Percentiles rank a stretch among this genome's conserved stretches.
These are phyloP conservation scores for Diorhabda carinulata DNA, from an alignment of 1,140 invertebrate genomes.

Conservation along the genomic window DNA sequence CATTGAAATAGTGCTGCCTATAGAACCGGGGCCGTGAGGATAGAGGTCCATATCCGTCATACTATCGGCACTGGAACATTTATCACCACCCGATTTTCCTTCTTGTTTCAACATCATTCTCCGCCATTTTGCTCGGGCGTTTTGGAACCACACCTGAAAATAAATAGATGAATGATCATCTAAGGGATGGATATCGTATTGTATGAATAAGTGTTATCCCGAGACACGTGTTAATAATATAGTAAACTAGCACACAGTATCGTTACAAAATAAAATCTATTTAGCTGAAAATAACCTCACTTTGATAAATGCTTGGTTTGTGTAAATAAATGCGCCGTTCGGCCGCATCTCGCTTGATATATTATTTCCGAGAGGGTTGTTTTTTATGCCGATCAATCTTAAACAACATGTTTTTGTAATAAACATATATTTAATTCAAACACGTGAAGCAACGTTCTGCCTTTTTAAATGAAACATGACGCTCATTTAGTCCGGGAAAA, in stretches of 20 bases:
- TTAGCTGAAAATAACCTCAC: conserved; percentile 21
- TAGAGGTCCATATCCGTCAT: conserved; percentile 47
- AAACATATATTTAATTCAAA: conserved; percentile 26
- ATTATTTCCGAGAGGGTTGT: conserved; percentile 36
- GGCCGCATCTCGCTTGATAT: conserved; percentile 31
- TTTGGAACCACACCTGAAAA: conserved; percentile 97
- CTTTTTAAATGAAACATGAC: conserved; percentile 14
- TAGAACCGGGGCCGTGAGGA: conserved; percentile 43
- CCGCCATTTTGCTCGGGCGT: conserved; percentile 94
- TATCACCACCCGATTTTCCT: conserved; percentile 44
- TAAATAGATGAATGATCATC: conserved; percentile 34
- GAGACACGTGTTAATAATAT: no score
- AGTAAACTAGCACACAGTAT: no score
- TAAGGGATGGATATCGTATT: no score
- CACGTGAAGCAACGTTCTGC: conserved; percentile 16
- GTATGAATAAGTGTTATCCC: no score
- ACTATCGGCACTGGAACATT: conserved; percentile 43
- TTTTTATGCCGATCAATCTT: conserved; percentile 33
- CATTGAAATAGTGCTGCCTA: conserved; percentile 44
- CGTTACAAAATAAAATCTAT: no score
- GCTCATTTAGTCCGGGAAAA: neutral
- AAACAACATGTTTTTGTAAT: conserved; percentile 24
- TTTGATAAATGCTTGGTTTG: conserved; percentile 34
- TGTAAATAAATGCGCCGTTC: conserved; percentile 34
- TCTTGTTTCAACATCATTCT: conserved; percentile 75